phyloP scores from a whole-genome alignment of 2,888 invertebrate genomes.

The Ornithoptera priamus region DNA sequence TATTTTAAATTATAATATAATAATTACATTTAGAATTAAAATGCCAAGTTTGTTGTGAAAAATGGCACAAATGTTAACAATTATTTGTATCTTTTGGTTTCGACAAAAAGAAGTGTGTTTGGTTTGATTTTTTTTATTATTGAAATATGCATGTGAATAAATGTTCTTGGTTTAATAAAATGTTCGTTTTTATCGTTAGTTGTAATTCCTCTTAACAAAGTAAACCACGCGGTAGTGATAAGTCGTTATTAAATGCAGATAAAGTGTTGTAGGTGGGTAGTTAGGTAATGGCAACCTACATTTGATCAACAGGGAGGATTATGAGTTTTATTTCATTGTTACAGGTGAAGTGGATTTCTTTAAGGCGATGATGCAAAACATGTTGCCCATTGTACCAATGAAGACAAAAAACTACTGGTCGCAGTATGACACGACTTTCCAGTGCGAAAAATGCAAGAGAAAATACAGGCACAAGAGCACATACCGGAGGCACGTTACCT shows the following conservation, averaged over 20 bases:
- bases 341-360: constrained; percentile 77
- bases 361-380: constrained; percentile 74
- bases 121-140: constrained; percentile 67
- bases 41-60: constrained; percentile 36
- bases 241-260: not conserved
- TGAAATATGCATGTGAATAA: constrained; percentile 76
- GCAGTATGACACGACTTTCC: constrained; percentile 69
- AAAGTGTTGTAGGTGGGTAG: constrained; percentile 30
- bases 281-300: constrained; percentile 19
- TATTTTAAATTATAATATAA: constrained; percentile 11
- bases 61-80: constrained; percentile 53
- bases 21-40: constrained; percentile 17
- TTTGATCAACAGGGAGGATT: constrained; percentile 27
- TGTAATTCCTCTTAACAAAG: not conserved
- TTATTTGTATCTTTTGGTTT: constrained; percentile 61
- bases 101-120: constrained; percentile 72
- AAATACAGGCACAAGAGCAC: constrained; percentile 88
- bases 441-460: constrained; percentile 85
- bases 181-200: constrained; percentile 43
- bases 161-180: constrained; percentile 69
- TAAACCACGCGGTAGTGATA: not conserved
- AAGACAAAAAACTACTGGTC: constrained; percentile 77
- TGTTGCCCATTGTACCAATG: constrained; percentile 72
- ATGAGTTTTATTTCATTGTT: constrained; percentile 59
- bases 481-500: constrained; percentile 84